phyloP scores from a whole-genome alignment of 2,888 invertebrate genomes.

The Orchesella flavescens region DNA sequence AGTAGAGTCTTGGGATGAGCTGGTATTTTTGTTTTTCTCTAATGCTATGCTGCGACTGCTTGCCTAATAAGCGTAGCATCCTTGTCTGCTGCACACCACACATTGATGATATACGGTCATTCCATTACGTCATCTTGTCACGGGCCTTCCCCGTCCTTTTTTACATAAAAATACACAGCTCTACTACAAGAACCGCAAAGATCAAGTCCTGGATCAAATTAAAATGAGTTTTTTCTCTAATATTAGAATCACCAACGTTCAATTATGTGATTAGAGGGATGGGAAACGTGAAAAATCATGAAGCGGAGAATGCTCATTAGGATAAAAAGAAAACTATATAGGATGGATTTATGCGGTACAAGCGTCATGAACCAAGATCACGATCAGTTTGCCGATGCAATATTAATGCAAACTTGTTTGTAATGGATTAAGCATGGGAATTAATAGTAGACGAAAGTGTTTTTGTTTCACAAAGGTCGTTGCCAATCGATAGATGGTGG shows the following conservation, averaged over 20 bases:
- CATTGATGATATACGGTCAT: background rate
- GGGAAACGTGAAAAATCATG: background rate
- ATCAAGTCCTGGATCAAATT: conserved; percentile 29
- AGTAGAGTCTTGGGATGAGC: background rate
- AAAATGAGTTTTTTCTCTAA: conserved; percentile 17
- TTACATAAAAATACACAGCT: background rate
- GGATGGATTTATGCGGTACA: too few species aligned
- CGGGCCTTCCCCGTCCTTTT: conserved; percentile 26
- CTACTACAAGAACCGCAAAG: background rate
- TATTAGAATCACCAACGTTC: background rate
- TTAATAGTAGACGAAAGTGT: too few species aligned
- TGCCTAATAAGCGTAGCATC: conserved; percentile 29
- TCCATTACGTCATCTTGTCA: conserved; percentile 13
- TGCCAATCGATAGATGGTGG: too few species aligned
- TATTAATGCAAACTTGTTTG: too few species aligned
- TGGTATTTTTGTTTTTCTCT: conserved; percentile 32
- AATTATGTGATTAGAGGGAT: background rate
- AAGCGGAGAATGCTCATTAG: too few species aligned
- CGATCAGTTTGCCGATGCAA: too few species aligned
- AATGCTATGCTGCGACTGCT: too few species aligned
- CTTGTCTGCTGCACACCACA: background rate
- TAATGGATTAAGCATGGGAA: too few species aligned
- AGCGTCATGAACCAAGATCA: too few species aligned
- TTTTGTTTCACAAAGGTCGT: too few species aligned
- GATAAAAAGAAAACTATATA: too few species aligned